phyloP scores from a whole-genome alignment of 2,797 vertebrate species.

The Notamacropus eugenii region DNA sequence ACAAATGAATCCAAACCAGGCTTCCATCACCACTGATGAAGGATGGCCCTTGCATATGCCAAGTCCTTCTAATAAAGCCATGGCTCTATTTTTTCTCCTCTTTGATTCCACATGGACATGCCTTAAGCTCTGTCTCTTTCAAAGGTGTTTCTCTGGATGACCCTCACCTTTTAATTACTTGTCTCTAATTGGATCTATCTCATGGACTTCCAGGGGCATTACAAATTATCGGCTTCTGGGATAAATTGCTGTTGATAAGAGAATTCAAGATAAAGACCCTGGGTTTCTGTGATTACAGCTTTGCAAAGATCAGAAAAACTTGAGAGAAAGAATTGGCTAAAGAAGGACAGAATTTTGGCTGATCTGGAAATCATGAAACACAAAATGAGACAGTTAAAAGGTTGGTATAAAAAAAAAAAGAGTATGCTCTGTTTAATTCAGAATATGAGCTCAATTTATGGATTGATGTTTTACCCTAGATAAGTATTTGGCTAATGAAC shows the following conservation, averaged over 20 bases:
- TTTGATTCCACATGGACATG: slow-evolving; percentile 52
- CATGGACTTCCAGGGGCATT: slow-evolving; percentile 67
- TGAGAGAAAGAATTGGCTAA: slow-evolving; percentile 70
- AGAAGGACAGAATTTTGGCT: slow-evolving; percentile 77
- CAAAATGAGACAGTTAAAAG: slow-evolving; percentile 80
- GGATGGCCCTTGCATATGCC: slow-evolving; percentile 67
- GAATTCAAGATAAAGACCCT: slow-evolving; percentile 52
- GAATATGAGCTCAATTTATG: slow-evolving; percentile 14
- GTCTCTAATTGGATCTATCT: slow-evolving; percentile 75
- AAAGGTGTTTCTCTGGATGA: slow-evolving; percentile 69
- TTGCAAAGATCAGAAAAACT: slow-evolving; percentile 66
- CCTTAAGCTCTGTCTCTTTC: slow-evolving; percentile 68
- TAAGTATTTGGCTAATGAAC: slow-evolving; percentile 27
- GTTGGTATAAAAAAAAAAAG: slow-evolving; percentile 22
- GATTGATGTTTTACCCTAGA: slow-evolving; percentile 2
- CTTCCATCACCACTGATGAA: slow-evolving; percentile 74
- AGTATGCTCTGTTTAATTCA: slow-evolving; percentile 9
- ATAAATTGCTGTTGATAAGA: slow-evolving; percentile 58
- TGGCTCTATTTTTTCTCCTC: slow-evolving; percentile 12
- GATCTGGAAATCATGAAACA: slow-evolving; percentile 78
- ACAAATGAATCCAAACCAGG: slow-evolving; percentile 74
- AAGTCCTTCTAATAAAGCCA: slow-evolving; percentile 69
- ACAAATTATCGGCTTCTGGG: slow-evolving; percentile 64
- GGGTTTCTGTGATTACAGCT: slow-evolving; percentile 65
- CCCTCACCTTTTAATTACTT: slow-evolving; percentile 74